Conservation (phyloP, 35 echinoderm and acorn worm genomes). For the Apostichopus japonicus region DNA sequence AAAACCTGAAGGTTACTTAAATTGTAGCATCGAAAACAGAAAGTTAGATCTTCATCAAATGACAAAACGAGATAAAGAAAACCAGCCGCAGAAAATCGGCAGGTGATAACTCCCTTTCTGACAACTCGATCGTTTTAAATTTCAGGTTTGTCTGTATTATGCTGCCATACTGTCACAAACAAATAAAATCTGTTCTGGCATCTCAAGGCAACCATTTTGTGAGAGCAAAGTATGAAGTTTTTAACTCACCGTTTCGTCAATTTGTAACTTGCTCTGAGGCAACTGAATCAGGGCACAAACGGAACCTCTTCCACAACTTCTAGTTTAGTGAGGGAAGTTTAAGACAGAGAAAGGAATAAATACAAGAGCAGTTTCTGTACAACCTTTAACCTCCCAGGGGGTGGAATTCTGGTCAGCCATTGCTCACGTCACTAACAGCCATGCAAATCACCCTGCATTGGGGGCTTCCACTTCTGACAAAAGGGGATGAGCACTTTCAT, state of each 20-base stretch:
- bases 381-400: slow-evolving; percentile 53
- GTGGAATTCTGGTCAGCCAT: slow-evolving; percentile 31
- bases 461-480: slow-evolving; percentile 50
- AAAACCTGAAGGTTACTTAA: not conserved
- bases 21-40: not conserved
- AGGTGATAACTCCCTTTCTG: slow-evolving; percentile 32
- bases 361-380: slow-evolving; percentile 42
- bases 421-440: slow-evolving; percentile 43
- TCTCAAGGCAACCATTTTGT: slow-evolving; percentile 48
- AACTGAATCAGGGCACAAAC: slow-evolving; percentile 28
- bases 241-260: slow-evolving; percentile 33
- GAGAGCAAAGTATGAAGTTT: slow-evolving; percentile 35
- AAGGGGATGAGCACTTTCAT: slow-evolving; percentile 13
- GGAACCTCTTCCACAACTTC: slow-evolving; percentile 37
- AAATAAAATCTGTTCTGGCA: slow-evolving; percentile 52
- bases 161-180: slow-evolving; percentile 30
- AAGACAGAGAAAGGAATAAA: slow-evolving; percentile 55
- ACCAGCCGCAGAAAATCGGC: slow-evolving; percentile 21
- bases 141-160: slow-evolving; percentile 29
- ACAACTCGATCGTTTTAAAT: slow-evolving; percentile 32
- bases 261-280: slow-evolving; percentile 42
- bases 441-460: slow-evolving; percentile 50
- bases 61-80: slow-evolving; percentile 25
- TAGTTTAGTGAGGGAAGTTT: slow-evolving; percentile 51
- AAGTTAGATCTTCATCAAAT: not conserved